phyloP scores from a whole-genome alignment of 1,140 invertebrate species.

The Sitobion miscanthi region DNA sequence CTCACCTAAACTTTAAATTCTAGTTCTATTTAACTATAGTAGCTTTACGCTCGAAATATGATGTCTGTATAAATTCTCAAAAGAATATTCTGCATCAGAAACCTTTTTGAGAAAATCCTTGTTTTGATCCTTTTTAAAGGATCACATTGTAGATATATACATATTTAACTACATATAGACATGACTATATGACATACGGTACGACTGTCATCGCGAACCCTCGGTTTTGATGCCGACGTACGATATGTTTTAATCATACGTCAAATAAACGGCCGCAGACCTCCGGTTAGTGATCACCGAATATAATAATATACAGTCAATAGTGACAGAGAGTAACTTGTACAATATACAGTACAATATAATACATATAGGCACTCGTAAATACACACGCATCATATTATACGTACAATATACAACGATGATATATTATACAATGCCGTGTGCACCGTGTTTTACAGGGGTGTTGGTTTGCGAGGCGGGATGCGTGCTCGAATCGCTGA shows the following conservation, averaged over 20 bases:
- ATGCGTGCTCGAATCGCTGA: constrained; percentile 87
- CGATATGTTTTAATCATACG: not conserved
- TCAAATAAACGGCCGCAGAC: not conserved
- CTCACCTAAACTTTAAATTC: too few relatives aligned
- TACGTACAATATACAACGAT: not conserved
- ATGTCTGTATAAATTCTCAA: not conserved
- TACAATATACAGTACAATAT: not conserved
- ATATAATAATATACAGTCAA: not conserved
- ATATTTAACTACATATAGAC: not conserved
- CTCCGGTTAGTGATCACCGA: not conserved
- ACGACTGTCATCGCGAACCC: not conserved
- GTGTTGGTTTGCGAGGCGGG: constrained; percentile 88
- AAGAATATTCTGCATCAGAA: not conserved
- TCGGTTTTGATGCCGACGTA: not conserved
- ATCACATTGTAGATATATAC: not conserved
- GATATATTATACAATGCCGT: not conserved
- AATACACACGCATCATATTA: not conserved
- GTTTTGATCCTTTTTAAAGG: not conserved
- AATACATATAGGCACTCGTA: not conserved
- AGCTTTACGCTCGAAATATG: not conserved
- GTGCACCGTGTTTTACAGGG: constrained; percentile 66
- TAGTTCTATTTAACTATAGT: not conserved
- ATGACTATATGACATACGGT: not conserved
- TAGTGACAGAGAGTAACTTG: not conserved
- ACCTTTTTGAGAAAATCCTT: not conserved